phyloP scores from a whole-genome alignment of 2,113 vertebrate species.

The Xiphophorus couchianus region DNA sequence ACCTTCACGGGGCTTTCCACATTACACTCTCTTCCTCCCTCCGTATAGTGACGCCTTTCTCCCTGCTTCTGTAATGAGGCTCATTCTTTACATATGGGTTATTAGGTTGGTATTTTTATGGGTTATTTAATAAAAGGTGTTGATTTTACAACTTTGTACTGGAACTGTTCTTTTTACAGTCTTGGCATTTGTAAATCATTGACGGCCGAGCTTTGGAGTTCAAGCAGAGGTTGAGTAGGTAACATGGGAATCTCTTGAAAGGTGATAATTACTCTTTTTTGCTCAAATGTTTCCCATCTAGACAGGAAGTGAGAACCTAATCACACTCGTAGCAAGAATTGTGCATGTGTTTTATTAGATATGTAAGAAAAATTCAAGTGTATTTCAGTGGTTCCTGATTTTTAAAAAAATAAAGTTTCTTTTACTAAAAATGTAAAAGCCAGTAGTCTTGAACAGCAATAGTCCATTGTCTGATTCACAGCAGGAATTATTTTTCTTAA shows the following conservation, averaged over 20 bases:
- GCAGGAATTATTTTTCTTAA: conserved; percentile 12
- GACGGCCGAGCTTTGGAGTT: conserved; percentile 32
- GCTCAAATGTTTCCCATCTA: conserved; percentile 35
- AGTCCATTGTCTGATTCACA: conserved; percentile 13
- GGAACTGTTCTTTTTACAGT: conserved; percentile 17
- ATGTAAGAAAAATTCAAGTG: neutral
- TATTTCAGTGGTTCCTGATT: conserved; percentile 21
- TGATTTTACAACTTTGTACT: conserved; percentile 42
- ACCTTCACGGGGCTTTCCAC: conserved; percentile 38
- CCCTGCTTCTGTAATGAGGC: conserved; percentile 20
- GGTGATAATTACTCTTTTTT: conserved; percentile 61
- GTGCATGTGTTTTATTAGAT: conserved; percentile 8
- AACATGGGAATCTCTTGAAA: conserved; percentile 57
- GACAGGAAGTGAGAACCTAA: conserved; percentile 22
- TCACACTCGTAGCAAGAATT: conserved; percentile 12
- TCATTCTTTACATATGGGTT: conserved; percentile 7
- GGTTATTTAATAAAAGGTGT: conserved; percentile 39
- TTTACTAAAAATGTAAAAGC: conserved; percentile 17
- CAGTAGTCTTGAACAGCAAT: conserved; percentile 11
- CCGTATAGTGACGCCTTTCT: neutral
- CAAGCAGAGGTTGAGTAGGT: conserved; percentile 38
- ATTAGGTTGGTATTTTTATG: conserved; percentile 38
- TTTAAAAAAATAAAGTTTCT: neutral
- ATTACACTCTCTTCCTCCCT: neutral
- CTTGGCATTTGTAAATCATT: conserved; percentile 37